Base-by-base conservation (phyloP, 2,797 vertebrate species). In the Crenichthys baileyi region DNA sequence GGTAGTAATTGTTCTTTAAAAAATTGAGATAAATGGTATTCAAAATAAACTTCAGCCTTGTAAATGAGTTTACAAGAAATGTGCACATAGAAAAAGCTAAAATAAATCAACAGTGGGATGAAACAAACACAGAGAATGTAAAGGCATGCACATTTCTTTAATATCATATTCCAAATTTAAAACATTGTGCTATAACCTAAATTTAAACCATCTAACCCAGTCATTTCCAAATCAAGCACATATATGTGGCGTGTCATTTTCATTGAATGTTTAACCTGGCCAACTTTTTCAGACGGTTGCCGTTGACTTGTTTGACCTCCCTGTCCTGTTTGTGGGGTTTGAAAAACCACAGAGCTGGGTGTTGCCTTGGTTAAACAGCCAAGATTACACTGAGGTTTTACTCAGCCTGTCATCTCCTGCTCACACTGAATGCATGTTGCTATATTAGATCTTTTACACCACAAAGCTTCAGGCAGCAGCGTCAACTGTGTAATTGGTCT, bases 401-500 rank as follows among this genome's bases (percentile, higher is more conserved):
- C 83, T 85, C 85, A 89, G 83, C 89, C 91, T 93, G 77, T 94
- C 91, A 93, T 95, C 88, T 86, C 56, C 61, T 63, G 58, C 88
- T 84, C 76, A 83, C 74, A 84, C 87, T 85, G 81, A 86, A 80
- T 39, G 44, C 18, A 67, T n/a, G 74, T 80, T 83, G 85, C 83
- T 85, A 90, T 92, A 90, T 86, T 80, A 87, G 79, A 72, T 80
- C 87, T 76, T 92, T 90, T 91, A 87, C 86, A 79, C 80, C 85
- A 58, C 63, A 55, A 75, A 87, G 77, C 82, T 87, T 73, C 72
- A 78, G 51, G 81, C 84, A 82, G 81, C 79, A 29, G 68, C 75
- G 70, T 75, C 83, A 90, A 90, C 41, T n/a, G 46, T 74, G 55
- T 87, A 86, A 91, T 89, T 91, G 82, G 77, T 90, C 89, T 88